These are phyloP conservation scores for Tetramorium parvispinum DNA, from an alignment of 1,140 invertebrate genomes.

Conservation along the genomic window DNA sequence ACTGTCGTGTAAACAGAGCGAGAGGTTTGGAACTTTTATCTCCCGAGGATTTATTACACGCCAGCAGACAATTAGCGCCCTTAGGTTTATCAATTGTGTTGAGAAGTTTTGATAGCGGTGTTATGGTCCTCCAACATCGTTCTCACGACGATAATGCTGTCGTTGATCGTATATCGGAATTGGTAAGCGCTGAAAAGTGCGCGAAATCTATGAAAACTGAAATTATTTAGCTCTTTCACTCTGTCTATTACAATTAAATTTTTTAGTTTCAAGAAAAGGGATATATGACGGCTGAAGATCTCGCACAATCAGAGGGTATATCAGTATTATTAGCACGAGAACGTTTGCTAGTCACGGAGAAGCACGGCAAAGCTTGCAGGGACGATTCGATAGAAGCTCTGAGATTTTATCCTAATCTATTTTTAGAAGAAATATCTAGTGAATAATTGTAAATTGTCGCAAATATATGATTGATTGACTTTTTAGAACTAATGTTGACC, in stretches of 20 bases:
- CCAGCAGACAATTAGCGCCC: constrained; percentile 90
- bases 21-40: constrained; percentile 95
- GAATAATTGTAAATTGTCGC: constrained; percentile 25
- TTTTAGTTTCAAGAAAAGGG: constrained; percentile 90
- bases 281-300: constrained; percentile 93
- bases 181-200: constrained; percentile 86
- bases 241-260: constrained; percentile 3
- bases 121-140: constrained; percentile 94
- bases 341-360: constrained; percentile 93
- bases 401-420: constrained; percentile 96
- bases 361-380: constrained; percentile 93
- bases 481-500: neutral
- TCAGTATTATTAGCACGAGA: constrained; percentile 96
- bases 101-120: constrained; percentile 95
- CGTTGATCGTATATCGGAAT: constrained; percentile 89
- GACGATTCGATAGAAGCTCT: constrained; percentile 98
- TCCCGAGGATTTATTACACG: constrained; percentile 97
- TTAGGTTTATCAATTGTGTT: constrained; percentile 92
- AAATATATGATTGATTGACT: neutral
- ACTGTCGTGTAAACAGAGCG: constrained; percentile 97
- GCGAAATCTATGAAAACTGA: neutral
- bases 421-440: constrained; percentile 86
- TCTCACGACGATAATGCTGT: constrained; percentile 92
- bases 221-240: constrained; percentile 45
- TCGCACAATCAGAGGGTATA: constrained; percentile 92